These are phyloP conservation scores for Bostrychus sinensis DNA, from an alignment of 2,113 vertebrate genomes.

Conservation along the genomic window DNA sequence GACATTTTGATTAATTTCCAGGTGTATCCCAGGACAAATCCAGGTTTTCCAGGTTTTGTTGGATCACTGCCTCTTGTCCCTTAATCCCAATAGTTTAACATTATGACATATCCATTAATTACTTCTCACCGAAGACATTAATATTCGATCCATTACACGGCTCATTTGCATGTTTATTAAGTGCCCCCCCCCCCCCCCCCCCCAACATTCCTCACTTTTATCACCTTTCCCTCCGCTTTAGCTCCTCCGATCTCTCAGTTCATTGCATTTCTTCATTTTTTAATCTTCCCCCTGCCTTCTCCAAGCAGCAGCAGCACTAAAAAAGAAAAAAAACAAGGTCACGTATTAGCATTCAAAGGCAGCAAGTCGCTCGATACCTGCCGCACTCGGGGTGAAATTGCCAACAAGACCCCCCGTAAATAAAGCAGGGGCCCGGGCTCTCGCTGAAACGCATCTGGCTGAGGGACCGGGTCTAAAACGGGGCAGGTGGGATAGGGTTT, in stretches of 20 bases:
- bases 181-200: slow-evolving; percentile 42
- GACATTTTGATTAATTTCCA: neutral
- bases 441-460: slow-evolving; percentile 48
- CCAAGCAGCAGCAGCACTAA: too few relatives aligned
- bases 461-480: slow-evolving; percentile 44
- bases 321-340: slow-evolving; percentile 73
- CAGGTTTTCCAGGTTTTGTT: neutral
- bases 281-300: slow-evolving; percentile 52
- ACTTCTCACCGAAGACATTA: slow-evolving; percentile 53
- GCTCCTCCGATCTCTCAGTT: neutral
- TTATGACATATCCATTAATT: slow-evolving; percentile 68
- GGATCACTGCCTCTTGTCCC: slow-evolving; percentile 28
- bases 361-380: slow-evolving; percentile 50
- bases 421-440: slow-evolving; percentile 61
- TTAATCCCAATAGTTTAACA: slow-evolving; percentile 68
- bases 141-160: slow-evolving; percentile 69
- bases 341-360: slow-evolving; percentile 65
- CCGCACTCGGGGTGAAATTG: slow-evolving; percentile 59
- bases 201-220: slow-evolving; percentile 13
- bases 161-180: slow-evolving; percentile 77
- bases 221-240: neutral
- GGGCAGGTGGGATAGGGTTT: slow-evolving; percentile 18
- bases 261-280: slow-evolving; percentile 53
- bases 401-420: slow-evolving; percentile 73
- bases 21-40: neutral